Conservation (phyloP, 2,113 vertebrate genomes). For the Takifugu flavidus region DNA sequence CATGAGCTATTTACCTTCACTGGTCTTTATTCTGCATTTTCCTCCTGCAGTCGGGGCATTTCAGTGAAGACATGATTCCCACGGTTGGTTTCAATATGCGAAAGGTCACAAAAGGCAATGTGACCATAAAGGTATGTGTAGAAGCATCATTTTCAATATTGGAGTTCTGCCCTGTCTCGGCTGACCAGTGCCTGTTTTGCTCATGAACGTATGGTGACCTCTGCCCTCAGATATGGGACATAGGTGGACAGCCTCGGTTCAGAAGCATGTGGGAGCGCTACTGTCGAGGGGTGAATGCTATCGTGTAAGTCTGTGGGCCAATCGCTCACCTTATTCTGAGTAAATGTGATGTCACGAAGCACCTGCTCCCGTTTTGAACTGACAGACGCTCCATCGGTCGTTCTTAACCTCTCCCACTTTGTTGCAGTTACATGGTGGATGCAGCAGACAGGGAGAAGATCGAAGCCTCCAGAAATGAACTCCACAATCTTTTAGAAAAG, state of each 20-base stretch:
- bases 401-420: background rate
- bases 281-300: conserved; percentile 96
- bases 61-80: conserved; percentile 89
- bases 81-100: conserved; percentile 90
- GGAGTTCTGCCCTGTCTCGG: background rate
- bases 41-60: conserved; percentile 79
- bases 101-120: conserved; percentile 80
- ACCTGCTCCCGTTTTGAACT: background rate
- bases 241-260: conserved; percentile 98
- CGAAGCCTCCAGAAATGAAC: conserved; percentile 95
- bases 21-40: background rate
- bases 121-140: conserved; percentile 77
- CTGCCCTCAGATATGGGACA: conserved; percentile 91
- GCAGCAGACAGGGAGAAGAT: conserved; percentile 97
- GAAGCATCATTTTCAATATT: background rate
- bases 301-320: conserved; percentile 84
- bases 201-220: conserved; percentile 11
- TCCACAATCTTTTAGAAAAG: conserved; percentile 98
- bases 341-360: background rate
- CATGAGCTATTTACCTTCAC: background rate
- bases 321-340: background rate
- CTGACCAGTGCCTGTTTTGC: background rate
- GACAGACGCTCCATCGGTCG: background rate
- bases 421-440: conserved; percentile 96
- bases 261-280: conserved; percentile 99